A percentile compares a stretch with the other conserved stretches of the same genome.
Evolutionary conservation across 2,888 invertebrate species (phyloP).

Genomic region (Mongoloraphidia duomilia): DNA sequence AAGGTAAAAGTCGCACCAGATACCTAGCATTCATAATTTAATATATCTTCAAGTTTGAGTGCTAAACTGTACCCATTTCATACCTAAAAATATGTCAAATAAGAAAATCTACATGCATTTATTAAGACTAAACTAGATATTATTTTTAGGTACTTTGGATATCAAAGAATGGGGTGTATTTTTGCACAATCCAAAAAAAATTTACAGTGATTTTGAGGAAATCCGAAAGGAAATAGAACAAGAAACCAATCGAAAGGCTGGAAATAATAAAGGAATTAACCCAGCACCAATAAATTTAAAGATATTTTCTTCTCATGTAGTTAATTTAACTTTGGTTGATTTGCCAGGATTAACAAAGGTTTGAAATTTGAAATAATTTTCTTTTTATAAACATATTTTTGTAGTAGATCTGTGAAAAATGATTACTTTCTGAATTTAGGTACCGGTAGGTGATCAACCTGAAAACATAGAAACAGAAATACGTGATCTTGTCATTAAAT

Average conservation of each 20-base stretch:
- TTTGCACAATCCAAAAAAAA: conserved; percentile 76
- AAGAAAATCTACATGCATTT: too few species aligned
- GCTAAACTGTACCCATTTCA: too few species aligned
- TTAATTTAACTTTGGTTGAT: conserved; percentile 92
- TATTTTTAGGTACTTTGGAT: conserved; percentile 58
- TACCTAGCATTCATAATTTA: too few species aligned
- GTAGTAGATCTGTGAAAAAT: background rate
- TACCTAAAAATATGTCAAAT: too few species aligned
- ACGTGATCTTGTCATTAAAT: conserved; percentile 70
- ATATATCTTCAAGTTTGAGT: too few species aligned
- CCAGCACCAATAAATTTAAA: conserved; percentile 91
- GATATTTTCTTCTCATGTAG: conserved; percentile 88
- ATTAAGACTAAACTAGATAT: background rate
- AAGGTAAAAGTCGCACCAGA: too few species aligned
- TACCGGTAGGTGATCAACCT: conserved; percentile 98
- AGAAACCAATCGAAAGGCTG: conserved; percentile 91
- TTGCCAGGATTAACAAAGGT: conserved; percentile 95
- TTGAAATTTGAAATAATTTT: conserved; percentile 1
- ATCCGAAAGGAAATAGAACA: conserved; percentile 84
- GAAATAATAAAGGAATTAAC: conserved; percentile 92
- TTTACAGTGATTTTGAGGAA: conserved; percentile 82
- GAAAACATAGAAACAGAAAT: conserved; percentile 95
- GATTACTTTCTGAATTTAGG: conserved; percentile 26
- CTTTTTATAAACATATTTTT: background rate
- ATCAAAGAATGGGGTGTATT: conserved; percentile 94